Percentiles rank a stretch among this genome's conserved stretches.
Evolutionary conservation across 2,888 invertebrate genomes (phyloP).

Genomic region (Cheilosia scutellata): DNA sequence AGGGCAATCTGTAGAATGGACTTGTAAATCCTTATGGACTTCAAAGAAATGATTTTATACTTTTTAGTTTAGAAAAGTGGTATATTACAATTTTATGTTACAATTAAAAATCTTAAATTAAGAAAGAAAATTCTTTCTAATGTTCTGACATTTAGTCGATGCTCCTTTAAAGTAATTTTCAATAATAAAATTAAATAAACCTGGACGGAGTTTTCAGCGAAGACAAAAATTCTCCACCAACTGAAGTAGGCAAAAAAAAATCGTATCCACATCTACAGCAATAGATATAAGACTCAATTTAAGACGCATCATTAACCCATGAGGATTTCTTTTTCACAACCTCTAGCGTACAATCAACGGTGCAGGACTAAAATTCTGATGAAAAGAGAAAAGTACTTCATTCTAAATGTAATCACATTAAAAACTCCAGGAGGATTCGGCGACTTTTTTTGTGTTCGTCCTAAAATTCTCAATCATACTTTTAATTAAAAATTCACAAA

Average conservation of each 20-base stretch:
- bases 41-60: too few species aligned
- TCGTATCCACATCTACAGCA: background rate
- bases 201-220: background rate
- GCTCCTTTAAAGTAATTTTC: too few species aligned
- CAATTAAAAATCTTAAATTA: too few species aligned
- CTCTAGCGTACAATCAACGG: background rate
- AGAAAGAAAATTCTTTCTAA: too few species aligned
- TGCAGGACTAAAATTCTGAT: background rate
- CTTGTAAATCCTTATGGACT: too few species aligned
- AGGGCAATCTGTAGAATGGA: too few species aligned
- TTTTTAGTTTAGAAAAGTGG: too few species aligned
- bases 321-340: background rate
- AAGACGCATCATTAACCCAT: slow-evolving; percentile 1
- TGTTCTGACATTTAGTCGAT: too few species aligned
- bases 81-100: too few species aligned
- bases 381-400: slow-evolving; percentile 20
- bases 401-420: slow-evolving; percentile 49
- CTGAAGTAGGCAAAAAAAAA: background rate
- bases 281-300: background rate
- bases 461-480: slow-evolving; percentile 14
- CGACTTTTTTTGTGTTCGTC: background rate
- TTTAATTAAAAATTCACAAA: slow-evolving; percentile 63
- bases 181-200: too few species aligned
- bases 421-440: slow-evolving; percentile 33
- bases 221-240: background rate